Evolutionary conservation across 2,888 invertebrate species (phyloP).

Genomic region (Drosophila quinaria): DNA sequence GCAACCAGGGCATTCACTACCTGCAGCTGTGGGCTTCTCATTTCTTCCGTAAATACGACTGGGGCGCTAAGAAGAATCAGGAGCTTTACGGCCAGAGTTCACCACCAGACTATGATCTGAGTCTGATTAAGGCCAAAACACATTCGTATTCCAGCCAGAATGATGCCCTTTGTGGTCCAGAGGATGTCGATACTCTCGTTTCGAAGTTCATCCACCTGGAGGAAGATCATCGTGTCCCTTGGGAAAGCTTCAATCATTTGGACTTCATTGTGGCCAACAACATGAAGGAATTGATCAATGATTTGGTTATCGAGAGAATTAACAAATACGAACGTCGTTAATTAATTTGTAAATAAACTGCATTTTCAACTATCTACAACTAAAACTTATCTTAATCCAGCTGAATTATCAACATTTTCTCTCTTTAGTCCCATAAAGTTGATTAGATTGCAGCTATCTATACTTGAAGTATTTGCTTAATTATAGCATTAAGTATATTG

Average conservation of each 20-base stretch:
- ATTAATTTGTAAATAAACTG: conserved; percentile 16
- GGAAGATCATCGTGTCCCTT: conserved; percentile 79
- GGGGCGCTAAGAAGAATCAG: conserved; percentile 71
- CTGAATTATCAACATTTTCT: background rate
- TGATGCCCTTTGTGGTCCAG: conserved; percentile 76
- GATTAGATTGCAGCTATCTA: conserved; percentile 29
- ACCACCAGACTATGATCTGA: conserved; percentile 81
- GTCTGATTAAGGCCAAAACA: conserved; percentile 72
- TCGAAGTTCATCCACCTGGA: conserved; percentile 53
- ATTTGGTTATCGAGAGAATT: conserved; percentile 65
- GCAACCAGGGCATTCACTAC: conserved; percentile 82
- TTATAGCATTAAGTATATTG: background rate
- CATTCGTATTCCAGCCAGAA: conserved; percentile 79
- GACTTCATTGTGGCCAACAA: conserved; percentile 81
- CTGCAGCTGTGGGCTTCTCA: conserved; percentile 70
- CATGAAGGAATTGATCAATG: conserved; percentile 76
- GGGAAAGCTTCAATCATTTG: conserved; percentile 80
- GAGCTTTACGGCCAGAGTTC: conserved; percentile 67
- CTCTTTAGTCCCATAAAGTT: background rate
- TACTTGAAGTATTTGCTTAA: background rate
- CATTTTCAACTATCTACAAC: background rate
- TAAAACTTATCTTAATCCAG: background rate
- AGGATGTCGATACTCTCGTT: conserved; percentile 76
- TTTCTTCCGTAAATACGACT: conserved; percentile 81
- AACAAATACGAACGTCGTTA: conserved; percentile 55